Percentiles rank a stretch among this genome's conserved stretches.
Evolutionary conservation across 2,888 invertebrate genomes (phyloP).

Genomic region (Drosophila multiciliata): DNA sequence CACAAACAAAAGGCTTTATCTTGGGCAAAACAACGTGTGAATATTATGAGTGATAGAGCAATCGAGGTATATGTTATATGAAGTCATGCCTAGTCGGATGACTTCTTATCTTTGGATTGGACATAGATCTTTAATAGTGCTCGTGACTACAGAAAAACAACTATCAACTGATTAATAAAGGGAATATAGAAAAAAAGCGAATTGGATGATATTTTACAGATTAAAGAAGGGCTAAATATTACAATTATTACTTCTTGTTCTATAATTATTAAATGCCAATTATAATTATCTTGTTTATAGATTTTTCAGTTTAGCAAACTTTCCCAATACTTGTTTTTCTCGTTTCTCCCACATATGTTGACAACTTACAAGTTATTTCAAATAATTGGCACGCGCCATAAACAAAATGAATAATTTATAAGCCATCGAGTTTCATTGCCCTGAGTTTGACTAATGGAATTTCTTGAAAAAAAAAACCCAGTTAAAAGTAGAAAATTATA

Average conservation of each 20-base stretch:
- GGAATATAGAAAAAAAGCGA: neutral
- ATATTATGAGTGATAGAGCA: constrained; percentile 39
- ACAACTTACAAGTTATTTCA: neutral
- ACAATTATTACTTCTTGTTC: neutral
- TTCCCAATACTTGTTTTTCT: constrained; percentile 12
- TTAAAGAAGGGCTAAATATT: neutral
- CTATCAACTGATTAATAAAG: constrained; percentile 36
- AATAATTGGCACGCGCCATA: neutral
- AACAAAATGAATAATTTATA: constrained; percentile 20
- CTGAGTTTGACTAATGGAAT: constrained; percentile 1
- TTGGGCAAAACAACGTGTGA: constrained; percentile 42
- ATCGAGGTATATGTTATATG: constrained; percentile 36
- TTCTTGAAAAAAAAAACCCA: constrained; percentile 9
- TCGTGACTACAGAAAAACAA: constrained; percentile 35
- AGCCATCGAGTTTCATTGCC: constrained; percentile 9
- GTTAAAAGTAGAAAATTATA: constrained; percentile 17
- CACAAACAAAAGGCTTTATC: constrained; percentile 41
- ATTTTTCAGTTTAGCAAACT: neutral
- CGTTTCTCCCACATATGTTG: constrained; percentile 15
- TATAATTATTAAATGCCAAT: neutral
- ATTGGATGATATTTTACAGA: constrained; percentile 1
- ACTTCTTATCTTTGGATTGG: constrained; percentile 52
- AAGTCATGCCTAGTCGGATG: constrained; percentile 49
- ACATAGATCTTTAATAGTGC: constrained; percentile 48
- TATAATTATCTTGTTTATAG: neutral